Conservation (phyloP, 2,888 invertebrate species). For the Malachius bipustulatus region DNA sequence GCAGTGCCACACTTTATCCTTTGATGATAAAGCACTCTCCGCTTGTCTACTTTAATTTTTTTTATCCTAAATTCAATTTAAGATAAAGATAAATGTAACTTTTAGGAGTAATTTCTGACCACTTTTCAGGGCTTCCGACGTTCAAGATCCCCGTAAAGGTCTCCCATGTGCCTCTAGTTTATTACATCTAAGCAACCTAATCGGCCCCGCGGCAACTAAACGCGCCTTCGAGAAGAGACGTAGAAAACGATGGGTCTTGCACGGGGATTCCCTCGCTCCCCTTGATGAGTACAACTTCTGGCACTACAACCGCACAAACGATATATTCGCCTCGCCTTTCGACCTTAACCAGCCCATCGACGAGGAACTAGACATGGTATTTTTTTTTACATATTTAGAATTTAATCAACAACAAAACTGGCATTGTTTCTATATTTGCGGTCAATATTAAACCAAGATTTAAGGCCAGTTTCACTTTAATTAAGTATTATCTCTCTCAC, state of each 20-base stretch:
- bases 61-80: too few relatives aligned
- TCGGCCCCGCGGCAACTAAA: constrained; percentile 32
- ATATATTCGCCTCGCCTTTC: constrained; percentile 38
- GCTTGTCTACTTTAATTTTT: too few relatives aligned
- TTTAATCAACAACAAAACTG: too few relatives aligned
- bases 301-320: constrained; percentile 37
- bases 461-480: too few relatives aligned
- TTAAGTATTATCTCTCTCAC: too few relatives aligned
- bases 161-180: constrained; percentile 31
- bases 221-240: constrained; percentile 30
- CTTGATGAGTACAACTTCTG: constrained; percentile 38
- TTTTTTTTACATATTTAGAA: too few relatives aligned
- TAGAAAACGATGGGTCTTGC: constrained; percentile 56
- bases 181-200: constrained; percentile 27
- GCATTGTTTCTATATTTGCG: too few relatives aligned
- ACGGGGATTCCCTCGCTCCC: constrained; percentile 44
- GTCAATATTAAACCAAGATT: too few relatives aligned
- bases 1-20: too few relatives aligned
- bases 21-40: too few relatives aligned
- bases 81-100: too few relatives aligned
- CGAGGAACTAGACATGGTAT: constrained; percentile 31
- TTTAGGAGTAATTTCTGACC: too few relatives aligned
- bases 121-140: constrained; percentile 74
- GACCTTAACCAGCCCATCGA: constrained; percentile 33
- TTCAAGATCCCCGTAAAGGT: constrained; percentile 40